Evolutionary conservation across 2,888 invertebrate species (phyloP).

Genomic region (Andrena haemorrhoa): DNA sequence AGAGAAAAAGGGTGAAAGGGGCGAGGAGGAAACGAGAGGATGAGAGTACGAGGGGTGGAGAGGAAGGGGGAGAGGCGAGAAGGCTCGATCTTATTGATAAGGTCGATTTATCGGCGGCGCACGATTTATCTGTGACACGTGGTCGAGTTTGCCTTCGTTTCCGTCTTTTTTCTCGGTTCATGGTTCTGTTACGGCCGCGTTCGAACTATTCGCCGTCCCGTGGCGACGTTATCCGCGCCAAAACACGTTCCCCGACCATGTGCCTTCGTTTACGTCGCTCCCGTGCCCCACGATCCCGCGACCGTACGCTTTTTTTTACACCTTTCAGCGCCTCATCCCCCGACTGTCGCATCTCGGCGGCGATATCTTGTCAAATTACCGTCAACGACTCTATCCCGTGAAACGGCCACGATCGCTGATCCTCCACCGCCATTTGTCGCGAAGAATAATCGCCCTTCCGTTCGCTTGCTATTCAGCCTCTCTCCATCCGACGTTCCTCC

Average conservation of each 20-base stretch:
- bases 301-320: neutral
- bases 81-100: conserved; percentile 71
- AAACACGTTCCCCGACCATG: conserved; percentile 61
- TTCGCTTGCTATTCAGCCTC: no score
- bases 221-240: conserved; percentile 59
- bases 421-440: neutral
- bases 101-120: conserved; percentile 69
- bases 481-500: neutral
- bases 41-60: conserved; percentile 24
- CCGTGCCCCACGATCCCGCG: neutral
- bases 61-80: conserved; percentile 20
- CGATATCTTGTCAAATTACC: conserved; percentile 7
- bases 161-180: conserved; percentile 48
- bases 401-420: neutral
- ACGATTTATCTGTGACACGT: conserved; percentile 71
- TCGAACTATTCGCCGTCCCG: conserved; percentile 32
- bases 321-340: neutral
- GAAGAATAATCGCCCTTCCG: neutral
- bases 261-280: conserved; percentile 56
- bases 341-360: neutral
- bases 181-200: conserved; percentile 21
- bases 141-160: conserved; percentile 58
- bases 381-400: neutral
- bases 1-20: conserved; percentile 1
- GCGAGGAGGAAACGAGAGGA: conserved; percentile 11